phyloP scores from a whole-genome alignment of 2,113 vertebrate genomes.

The Pogonocichla stellata region DNA sequence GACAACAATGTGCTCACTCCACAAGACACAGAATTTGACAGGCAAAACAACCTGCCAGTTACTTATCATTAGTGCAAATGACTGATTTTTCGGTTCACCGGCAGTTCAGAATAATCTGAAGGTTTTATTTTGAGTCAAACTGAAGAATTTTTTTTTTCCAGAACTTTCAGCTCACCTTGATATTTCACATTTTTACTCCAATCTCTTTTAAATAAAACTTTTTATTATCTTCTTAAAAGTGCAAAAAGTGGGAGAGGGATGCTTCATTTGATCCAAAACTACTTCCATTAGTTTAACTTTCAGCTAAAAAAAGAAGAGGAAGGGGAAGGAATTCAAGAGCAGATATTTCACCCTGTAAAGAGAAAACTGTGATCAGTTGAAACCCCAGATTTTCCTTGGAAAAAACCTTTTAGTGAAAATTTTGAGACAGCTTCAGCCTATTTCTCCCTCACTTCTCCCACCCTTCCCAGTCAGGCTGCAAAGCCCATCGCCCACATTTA shows the following conservation, averaged over 20 bases:
- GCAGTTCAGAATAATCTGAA: conserved; percentile 66
- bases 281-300: background rate
- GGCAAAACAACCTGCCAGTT: conserved; percentile 69
- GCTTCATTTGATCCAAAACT: background rate
- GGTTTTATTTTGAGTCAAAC: conserved; percentile 63
- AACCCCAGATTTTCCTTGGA: background rate
- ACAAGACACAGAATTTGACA: conserved; percentile 70
- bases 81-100: conserved; percentile 60
- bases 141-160: background rate
- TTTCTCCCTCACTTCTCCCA: fast-evolving
- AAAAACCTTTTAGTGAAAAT: background rate
- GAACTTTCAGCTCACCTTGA: conserved; percentile 42
- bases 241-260: background rate
- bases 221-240: background rate
- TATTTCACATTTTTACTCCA: background rate
- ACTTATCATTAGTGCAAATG: conserved; percentile 69
- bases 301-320: background rate
- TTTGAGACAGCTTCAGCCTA: background rate
- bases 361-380: background rate
- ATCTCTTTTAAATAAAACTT: background rate
- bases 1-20: conserved; percentile 64
- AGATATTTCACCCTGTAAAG: background rate
- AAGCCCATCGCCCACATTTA: background rate
- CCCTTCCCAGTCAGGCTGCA: background rate
- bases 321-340: background rate